These are phyloP conservation scores for Ophthalmolycus amberensis DNA, from an alignment of 2,113 vertebrate species.

Conservation along the genomic window DNA sequence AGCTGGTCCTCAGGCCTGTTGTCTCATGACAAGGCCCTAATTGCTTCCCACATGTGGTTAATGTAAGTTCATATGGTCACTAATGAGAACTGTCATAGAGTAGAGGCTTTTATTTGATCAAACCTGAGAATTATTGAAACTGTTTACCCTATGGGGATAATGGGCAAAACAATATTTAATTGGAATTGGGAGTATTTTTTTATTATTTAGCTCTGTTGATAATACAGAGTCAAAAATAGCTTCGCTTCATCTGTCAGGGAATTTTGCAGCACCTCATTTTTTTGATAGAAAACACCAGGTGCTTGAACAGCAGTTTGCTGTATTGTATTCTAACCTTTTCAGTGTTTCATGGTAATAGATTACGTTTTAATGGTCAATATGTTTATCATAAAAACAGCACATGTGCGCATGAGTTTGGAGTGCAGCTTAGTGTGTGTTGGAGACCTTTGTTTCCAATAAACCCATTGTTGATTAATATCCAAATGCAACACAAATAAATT, in stretches of 20 bases:
- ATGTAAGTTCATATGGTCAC: conserved; percentile 93
- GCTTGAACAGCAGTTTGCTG: background rate
- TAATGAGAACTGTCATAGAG: conserved; percentile 92
- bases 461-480: background rate
- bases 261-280: conserved; percentile 1
- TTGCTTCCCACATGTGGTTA: conserved; percentile 89
- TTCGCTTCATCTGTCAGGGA: conserved; percentile 16
- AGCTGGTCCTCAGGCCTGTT: conserved; percentile 87
- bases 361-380: background rate
- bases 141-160: conserved; percentile 49
- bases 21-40: conserved; percentile 86
- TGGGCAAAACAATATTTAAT: conserved; percentile 38
- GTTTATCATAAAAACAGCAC: background rate
- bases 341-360: conserved; percentile 18
- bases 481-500: background rate
- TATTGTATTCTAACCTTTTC: background rate
- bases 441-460: background rate
- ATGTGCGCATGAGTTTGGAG: background rate
- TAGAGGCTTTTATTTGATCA: conserved; percentile 46
- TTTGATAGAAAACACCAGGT: background rate
- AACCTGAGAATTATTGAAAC: conserved; percentile 51
- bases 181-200: conserved; percentile 30
- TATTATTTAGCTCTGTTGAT: conserved; percentile 33
- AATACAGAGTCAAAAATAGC: background rate
- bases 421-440: background rate